Evolutionary conservation across 2,888 invertebrate species (phyloP).

Genomic region (Drepana falcataria): DNA sequence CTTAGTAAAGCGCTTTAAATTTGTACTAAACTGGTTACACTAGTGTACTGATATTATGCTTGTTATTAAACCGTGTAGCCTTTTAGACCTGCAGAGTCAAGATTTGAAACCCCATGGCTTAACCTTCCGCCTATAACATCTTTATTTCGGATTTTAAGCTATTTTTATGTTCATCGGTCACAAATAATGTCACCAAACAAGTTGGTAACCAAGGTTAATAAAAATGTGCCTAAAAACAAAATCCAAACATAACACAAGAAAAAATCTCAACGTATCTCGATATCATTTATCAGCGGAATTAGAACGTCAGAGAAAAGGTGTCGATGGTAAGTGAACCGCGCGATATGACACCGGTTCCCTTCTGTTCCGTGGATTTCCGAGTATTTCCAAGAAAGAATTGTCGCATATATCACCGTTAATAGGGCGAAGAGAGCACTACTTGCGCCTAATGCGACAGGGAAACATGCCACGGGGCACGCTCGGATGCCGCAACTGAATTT

Average conservation of each 20-base stretch:
- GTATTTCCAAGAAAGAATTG: constrained; percentile 60
- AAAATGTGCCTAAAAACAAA: background rate
- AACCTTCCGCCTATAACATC: no score
- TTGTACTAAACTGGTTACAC: no score
- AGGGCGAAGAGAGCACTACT: constrained; percentile 77
- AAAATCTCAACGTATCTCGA: constrained; percentile 42
- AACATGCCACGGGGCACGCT: constrained; percentile 65
- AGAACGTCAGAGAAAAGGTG: constrained; percentile 56
- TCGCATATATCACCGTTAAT: constrained; percentile 77
- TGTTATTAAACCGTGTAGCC: no score
- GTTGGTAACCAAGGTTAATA: no score
- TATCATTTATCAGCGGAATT: constrained; percentile 73
- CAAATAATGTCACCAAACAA: no score
- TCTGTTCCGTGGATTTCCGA: constrained; percentile 64
- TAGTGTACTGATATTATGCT: no score
- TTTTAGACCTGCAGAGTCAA: no score
- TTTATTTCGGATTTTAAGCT: no score
- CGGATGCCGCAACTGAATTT: constrained; percentile 64
- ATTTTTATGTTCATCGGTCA: no score
- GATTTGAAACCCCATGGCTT: no score
- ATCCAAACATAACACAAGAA: constrained; percentile 31
- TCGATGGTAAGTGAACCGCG: constrained; percentile 53
- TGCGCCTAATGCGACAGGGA: constrained; percentile 77
- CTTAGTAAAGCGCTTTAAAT: no score
- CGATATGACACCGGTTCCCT: constrained; percentile 67